Percentiles rank a stretch among this genome's conserved stretches.
phyloP scores from a whole-genome alignment of 2,797 vertebrate genomes.

The Phataginus tricuspis region DNA sequence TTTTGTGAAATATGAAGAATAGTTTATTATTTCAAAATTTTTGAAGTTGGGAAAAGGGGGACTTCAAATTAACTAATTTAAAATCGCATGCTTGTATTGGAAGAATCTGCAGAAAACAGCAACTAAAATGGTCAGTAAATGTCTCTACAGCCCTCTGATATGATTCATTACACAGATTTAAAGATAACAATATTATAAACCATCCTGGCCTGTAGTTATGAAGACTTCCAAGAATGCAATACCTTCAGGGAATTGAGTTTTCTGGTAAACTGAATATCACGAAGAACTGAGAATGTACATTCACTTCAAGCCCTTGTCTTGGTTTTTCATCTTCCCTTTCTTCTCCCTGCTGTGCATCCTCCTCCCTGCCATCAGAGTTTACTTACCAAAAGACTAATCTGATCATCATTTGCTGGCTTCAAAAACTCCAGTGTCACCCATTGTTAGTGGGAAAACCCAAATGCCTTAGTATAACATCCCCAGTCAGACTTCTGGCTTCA shows the following conservation, averaged over 20 bases:
- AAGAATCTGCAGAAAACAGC: constrained; percentile 31
- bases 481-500: not conserved
- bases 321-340: not conserved
- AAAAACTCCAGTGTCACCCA: not conserved
- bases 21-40: constrained; percentile 47
- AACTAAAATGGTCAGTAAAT: constrained; percentile 24
- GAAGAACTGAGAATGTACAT: constrained; percentile 30
- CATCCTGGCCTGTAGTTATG: not conserved
- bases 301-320: not conserved
- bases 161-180: not conserved
- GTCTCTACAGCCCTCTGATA: not conserved
- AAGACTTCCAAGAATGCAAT: not conserved
- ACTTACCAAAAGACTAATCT: constrained; percentile 22
- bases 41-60: not conserved
- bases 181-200: not conserved
- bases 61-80: constrained; percentile 24
- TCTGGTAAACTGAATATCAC: not conserved
- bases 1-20: constrained; percentile 11
- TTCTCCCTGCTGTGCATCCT: not conserved
- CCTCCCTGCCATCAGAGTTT: not conserved
- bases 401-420: not conserved
- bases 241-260: not conserved
- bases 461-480: not conserved
- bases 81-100: not conserved
- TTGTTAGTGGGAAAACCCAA: not conserved